Evolutionary conservation across 2,113 vertebrate genomes (phyloP).

Genomic region (Merops nubicus): DNA sequence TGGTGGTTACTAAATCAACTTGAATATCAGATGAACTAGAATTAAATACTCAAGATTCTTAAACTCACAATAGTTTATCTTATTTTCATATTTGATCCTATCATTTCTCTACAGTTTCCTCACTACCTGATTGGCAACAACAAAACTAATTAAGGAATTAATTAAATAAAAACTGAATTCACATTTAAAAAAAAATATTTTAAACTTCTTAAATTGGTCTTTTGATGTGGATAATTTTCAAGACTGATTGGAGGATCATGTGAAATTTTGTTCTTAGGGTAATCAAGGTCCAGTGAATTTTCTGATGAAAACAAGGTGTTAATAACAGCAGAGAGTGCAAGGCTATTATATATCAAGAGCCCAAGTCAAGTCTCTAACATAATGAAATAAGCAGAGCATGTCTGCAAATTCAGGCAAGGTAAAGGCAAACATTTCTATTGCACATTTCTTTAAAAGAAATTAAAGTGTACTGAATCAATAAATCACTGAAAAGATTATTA

Average conservation of each 20-base stretch:
- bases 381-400: constrained; percentile 65
- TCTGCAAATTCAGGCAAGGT: constrained; percentile 58
- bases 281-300: constrained; percentile 19
- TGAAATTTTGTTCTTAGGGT: not conserved
- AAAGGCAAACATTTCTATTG: constrained; percentile 61
- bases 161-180: constrained; percentile 44
- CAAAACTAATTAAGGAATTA: constrained; percentile 30
- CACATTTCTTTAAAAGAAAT: constrained; percentile 71
- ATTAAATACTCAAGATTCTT: not conserved
- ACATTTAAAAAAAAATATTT: not conserved
- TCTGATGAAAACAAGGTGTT: constrained; percentile 37
- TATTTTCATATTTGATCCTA: not conserved
- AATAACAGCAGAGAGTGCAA: constrained; percentile 51
- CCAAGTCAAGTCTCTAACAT: constrained; percentile 39
- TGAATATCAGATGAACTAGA: not conserved
- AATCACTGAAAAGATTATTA: constrained; percentile 82
- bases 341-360: constrained; percentile 48
- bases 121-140: not conserved
- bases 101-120: not conserved
- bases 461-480: constrained; percentile 77
- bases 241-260: constrained; percentile 33
- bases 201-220: constrained; percentile 33
- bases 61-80: not conserved
- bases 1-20: not conserved
- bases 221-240: constrained; percentile 41